Evolutionary conservation across 2,113 vertebrate genomes (phyloP).

Genomic region (Motacilla tschutschensis): DNA sequence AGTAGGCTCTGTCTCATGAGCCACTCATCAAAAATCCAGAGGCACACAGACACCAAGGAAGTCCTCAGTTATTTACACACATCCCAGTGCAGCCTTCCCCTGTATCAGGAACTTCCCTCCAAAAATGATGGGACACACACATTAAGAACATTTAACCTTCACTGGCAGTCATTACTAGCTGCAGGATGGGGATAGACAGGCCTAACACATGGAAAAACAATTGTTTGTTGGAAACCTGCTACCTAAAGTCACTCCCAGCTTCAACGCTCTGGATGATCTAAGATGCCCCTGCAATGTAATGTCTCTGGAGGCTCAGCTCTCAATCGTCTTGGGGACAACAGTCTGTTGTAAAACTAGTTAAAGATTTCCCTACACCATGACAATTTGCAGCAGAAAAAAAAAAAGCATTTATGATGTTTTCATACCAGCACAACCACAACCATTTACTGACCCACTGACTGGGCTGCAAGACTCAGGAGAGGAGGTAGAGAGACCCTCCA

Average conservation of each 20-base stretch:
- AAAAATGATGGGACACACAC: background rate
- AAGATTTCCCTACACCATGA: background rate
- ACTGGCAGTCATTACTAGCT: background rate
- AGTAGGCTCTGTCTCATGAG: background rate
- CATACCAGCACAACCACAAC: rapidly evolving
- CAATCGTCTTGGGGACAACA: background rate
- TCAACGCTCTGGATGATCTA: background rate
- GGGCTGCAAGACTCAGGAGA: background rate
- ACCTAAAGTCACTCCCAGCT: background rate
- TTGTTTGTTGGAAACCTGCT: background rate
- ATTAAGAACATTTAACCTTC: background rate
- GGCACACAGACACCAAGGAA: background rate
- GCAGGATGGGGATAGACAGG: background rate
- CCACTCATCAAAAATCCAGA: background rate
- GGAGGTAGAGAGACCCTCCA: background rate
- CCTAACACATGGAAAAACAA: background rate
- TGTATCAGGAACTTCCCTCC: background rate
- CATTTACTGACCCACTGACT: background rate
- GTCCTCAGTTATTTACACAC: background rate
- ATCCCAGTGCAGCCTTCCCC: background rate
- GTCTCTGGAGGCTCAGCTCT: background rate
- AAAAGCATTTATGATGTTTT: background rate
- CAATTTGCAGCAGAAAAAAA: background rate
- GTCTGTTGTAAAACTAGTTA: background rate
- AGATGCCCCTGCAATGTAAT: background rate